phyloP scores from a whole-genome alignment of 2,888 invertebrate genomes.

The Amiota minor region DNA sequence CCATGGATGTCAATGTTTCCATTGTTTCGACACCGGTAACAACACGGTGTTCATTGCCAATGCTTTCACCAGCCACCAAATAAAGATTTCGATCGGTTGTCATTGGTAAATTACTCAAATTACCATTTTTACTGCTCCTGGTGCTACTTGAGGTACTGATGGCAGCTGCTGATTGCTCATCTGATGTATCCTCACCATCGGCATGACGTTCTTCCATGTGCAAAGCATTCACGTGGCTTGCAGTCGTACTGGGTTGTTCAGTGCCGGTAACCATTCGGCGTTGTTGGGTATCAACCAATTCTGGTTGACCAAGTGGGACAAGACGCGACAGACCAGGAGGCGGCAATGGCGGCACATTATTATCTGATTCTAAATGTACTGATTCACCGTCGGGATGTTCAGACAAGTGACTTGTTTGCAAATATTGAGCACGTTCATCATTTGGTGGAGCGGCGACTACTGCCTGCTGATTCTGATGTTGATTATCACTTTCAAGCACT shows the following conservation, averaged over 20 bases:
- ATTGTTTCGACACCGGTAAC: slow-evolving; percentile 76
- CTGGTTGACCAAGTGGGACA: slow-evolving; percentile 79
- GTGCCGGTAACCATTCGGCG: slow-evolving; percentile 71
- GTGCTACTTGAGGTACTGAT: slow-evolving; percentile 36
- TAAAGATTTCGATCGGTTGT: slow-evolving; percentile 66
- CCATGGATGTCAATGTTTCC: slow-evolving; percentile 52
- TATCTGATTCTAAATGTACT: slow-evolving; percentile 69
- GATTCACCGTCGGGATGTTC: slow-evolving; percentile 70
- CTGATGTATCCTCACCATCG: slow-evolving; percentile 72
- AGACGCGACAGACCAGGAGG: slow-evolving; percentile 74
- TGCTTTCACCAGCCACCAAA: slow-evolving; percentile 68
- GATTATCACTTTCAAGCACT: not conserved
- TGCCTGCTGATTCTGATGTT: not conserved
- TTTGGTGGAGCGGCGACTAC: slow-evolving; percentile 73
- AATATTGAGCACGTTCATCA: slow-evolving; percentile 83
- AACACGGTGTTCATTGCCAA: slow-evolving; percentile 71
- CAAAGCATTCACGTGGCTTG: slow-evolving; percentile 73
- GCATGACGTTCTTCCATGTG: slow-evolving; percentile 74
- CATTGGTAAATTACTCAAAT: slow-evolving; percentile 50
- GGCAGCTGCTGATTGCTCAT: slow-evolving; percentile 53
- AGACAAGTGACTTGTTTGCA: slow-evolving; percentile 84
- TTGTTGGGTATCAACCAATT: slow-evolving; percentile 74
- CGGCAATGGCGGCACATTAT: not conserved
- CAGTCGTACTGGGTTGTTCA: slow-evolving; percentile 75
- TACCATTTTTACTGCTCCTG: slow-evolving; percentile 36